Evolutionary conservation across 2,888 invertebrate species (phyloP).

Genomic region (Choristoneura rosaceana): DNA sequence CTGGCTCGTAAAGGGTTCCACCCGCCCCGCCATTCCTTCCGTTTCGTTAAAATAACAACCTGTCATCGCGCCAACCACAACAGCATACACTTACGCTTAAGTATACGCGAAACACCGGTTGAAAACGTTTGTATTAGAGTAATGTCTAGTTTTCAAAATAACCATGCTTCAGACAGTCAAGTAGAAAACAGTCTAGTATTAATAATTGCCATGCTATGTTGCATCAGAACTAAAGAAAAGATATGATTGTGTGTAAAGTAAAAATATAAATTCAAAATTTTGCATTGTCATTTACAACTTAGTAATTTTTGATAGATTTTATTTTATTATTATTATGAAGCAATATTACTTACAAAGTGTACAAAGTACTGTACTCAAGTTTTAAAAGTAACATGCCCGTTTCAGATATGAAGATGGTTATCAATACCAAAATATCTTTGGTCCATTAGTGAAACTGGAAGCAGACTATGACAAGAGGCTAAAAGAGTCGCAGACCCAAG

Average conservation of each 20-base stretch:
- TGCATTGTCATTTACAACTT: background rate
- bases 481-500: slow-evolving; percentile 99
- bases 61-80: too few species aligned
- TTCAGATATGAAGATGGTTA: slow-evolving; percentile 98
- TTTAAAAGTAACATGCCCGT: background rate
- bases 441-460: slow-evolving; percentile 97
- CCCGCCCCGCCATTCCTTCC: too few species aligned
- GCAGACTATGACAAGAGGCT: slow-evolving; percentile 99
- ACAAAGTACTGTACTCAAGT: background rate
- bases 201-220: too few species aligned
- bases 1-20: too few species aligned
- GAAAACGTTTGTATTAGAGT: too few species aligned
- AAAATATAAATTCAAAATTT: too few species aligned
- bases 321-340: background rate
- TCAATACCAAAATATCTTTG: slow-evolving; percentile 99
- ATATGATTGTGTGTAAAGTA: background rate
- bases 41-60: too few species aligned
- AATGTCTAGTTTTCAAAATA: too few species aligned
- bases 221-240: background rate
- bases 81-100: too few species aligned
- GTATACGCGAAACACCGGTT: too few species aligned
- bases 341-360: background rate
- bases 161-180: too few species aligned
- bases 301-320: background rate
- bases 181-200: too few species aligned